Evolutionary conservation across 2,113 vertebrate genomes (phyloP).

Genomic region (Pterocles orientalis): DNA sequence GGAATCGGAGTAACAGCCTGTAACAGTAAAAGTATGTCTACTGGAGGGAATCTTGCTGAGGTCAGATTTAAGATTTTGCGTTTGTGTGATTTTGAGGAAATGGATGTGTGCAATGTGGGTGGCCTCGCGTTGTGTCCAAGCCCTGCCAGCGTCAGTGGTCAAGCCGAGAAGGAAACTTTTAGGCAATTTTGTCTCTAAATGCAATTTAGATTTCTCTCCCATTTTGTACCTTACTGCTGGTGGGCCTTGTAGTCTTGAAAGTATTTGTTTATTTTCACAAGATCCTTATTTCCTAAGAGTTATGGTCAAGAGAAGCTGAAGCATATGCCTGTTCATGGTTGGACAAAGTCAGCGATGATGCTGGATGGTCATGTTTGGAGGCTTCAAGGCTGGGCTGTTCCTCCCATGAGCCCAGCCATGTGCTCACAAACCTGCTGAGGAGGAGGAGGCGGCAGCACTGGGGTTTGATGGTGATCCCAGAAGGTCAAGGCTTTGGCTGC

Average conservation of each 20-base stretch:
- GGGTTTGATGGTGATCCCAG: fast-evolving
- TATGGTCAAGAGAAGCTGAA: background rate
- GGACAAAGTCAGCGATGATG: fast-evolving
- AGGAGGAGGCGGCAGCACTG: background rate
- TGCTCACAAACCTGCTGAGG: background rate
- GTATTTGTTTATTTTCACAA: background rate
- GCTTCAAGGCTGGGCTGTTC: too few relatives aligned
- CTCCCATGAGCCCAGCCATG: fast-evolving
- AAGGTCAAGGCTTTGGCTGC: background rate
- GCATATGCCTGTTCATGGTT: fast-evolving
- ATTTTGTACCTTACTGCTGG: background rate
- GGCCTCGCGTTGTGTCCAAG: background rate
- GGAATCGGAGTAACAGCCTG: background rate
- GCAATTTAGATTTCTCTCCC: background rate
- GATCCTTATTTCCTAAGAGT: fast-evolving
- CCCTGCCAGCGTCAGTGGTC: background rate
- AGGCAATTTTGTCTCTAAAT: background rate
- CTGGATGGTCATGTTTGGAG: fast-evolving
- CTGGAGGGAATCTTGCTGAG: constrained; percentile 53
- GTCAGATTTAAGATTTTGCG: background rate
- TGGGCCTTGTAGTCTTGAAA: background rate
- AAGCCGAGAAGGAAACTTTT: background rate
- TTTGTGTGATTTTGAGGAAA: background rate
- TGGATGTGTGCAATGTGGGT: constrained; percentile 15
- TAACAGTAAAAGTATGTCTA: constrained; percentile 37